These are phyloP conservation scores for Chloroceryle amazona DNA, from an alignment of 2,797 vertebrate genomes.

Conservation along the genomic window DNA sequence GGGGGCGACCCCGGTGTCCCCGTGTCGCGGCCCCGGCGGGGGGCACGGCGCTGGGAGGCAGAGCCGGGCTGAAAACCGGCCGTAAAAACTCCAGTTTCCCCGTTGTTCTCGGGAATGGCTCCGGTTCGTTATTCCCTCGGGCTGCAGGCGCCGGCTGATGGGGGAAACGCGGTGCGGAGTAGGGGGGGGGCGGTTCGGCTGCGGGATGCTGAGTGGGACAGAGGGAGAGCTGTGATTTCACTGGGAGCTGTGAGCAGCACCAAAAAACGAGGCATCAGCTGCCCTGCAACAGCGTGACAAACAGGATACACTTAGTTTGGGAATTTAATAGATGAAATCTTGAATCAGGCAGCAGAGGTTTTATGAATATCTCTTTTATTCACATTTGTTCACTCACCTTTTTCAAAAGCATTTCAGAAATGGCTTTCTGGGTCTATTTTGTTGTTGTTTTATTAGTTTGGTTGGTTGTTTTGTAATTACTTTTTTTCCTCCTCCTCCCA, in stretches of 20 bases:
- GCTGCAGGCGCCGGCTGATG: background rate
- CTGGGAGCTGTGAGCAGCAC: rapidly evolving
- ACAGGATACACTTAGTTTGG: rapidly evolving
- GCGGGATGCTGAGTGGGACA: background rate
- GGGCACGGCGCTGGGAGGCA: background rate
- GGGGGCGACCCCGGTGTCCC: rapidly evolving
- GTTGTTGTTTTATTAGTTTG: background rate
- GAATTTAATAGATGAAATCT: background rate
- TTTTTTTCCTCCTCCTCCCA: background rate
- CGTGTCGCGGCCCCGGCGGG: background rate
- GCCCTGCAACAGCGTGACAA: rapidly evolving
- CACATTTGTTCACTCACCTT: rapidly evolving
- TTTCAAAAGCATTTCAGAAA: background rate
- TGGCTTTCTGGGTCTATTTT: background rate
- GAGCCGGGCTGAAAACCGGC: background rate
- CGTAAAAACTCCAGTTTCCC: background rate
- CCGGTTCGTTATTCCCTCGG: background rate
- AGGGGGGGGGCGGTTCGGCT: background rate
- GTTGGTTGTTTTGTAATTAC: rapidly evolving
- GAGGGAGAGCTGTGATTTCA: background rate
- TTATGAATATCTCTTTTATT: background rate
- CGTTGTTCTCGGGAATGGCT: rapidly evolving
- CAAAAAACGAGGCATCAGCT: background rate
- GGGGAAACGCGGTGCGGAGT: too few species aligned
- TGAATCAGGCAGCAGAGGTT: background rate